Evolutionary conservation across 2,797 vertebrate species (phyloP).

Genomic region (Nyctibius grandis): DNA sequence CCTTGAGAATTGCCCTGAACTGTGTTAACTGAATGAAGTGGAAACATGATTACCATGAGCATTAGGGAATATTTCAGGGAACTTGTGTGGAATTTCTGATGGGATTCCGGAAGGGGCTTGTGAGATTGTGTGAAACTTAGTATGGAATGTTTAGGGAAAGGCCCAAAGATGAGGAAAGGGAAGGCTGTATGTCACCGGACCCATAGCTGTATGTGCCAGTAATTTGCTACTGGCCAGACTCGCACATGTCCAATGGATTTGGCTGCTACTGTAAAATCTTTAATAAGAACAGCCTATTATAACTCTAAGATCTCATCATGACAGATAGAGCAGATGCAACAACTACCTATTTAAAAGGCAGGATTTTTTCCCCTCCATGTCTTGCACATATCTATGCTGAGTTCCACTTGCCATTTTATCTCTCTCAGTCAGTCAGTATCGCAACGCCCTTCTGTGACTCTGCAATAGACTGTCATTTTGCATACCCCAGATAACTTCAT

Average conservation of each 20-base stretch:
- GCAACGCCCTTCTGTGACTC: not conserved
- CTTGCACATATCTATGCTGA: not conserved
- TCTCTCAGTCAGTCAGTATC: not conserved
- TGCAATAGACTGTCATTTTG: not conserved
- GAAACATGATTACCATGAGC: not conserved
- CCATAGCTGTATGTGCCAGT: not conserved
- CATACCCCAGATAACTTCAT: not conserved
- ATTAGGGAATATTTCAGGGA: not conserved
- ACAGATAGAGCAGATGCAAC: not conserved
- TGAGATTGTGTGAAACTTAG: not conserved
- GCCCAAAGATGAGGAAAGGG: not conserved
- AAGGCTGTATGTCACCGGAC: not conserved
- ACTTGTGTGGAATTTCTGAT: not conserved
- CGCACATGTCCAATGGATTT: not conserved
- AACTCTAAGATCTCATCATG: not conserved
- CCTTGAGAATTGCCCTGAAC: not conserved
- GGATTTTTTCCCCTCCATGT: not conserved
- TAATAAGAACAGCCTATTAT: not conserved
- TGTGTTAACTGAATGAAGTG: not conserved
- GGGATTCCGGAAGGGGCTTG: not conserved
- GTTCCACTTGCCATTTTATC: not conserved
- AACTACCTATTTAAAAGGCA: not conserved
- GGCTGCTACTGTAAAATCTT: not conserved
- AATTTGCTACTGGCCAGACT: not conserved
- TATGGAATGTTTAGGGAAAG: not conserved